Percentiles rank a stretch among this genome's conserved stretches.
These are phyloP conservation scores for Cyanistes caeruleus DNA, from an alignment of 2,113 vertebrate species.

Conservation along the genomic window DNA sequence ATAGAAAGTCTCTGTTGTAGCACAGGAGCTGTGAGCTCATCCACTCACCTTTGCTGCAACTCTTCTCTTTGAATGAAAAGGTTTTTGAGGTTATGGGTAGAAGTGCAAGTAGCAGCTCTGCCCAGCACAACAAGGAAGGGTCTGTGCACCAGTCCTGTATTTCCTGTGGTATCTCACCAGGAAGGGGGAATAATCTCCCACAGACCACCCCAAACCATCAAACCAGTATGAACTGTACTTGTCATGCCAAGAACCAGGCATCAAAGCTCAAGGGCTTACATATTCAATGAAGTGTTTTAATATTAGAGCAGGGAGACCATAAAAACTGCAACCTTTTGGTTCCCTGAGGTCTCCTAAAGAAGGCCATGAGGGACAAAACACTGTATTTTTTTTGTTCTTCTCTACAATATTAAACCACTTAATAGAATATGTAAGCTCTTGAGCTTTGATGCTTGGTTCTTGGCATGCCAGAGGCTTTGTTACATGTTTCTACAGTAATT, in stretches of 20 bases:
- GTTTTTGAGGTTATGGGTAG: background rate
- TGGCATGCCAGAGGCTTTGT: conserved; percentile 65
- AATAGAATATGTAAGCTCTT: conserved; percentile 62
- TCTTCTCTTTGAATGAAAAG: background rate
- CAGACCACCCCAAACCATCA: conserved; percentile 59
- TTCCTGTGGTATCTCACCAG: conserved; percentile 41
- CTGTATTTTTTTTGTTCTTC: conserved; percentile 39
- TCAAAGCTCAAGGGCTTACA: conserved; percentile 56
- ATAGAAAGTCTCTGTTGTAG: background rate
- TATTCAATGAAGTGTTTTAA: conserved; percentile 57
- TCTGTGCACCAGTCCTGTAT: background rate
- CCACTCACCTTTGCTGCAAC: background rate
- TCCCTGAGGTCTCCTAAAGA: conserved; percentile 28
- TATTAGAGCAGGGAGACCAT: conserved; percentile 39
- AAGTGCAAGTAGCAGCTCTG: background rate
- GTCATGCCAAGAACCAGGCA: conserved; percentile 15
- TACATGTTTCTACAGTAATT: conserved; percentile 65
- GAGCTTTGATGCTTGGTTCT: conserved; percentile 61
- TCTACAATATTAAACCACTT: conserved; percentile 60
- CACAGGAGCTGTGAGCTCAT: background rate
- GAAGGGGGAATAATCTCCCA: conserved; percentile 36
- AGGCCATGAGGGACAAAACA: conserved; percentile 16
- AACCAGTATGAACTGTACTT: conserved; percentile 5
- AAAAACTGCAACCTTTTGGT: conserved; percentile 30
- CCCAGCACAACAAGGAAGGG: background rate